Base-by-base conservation (phyloP, 1,140 invertebrate species). In the Diabrotica virgifera region DNA sequence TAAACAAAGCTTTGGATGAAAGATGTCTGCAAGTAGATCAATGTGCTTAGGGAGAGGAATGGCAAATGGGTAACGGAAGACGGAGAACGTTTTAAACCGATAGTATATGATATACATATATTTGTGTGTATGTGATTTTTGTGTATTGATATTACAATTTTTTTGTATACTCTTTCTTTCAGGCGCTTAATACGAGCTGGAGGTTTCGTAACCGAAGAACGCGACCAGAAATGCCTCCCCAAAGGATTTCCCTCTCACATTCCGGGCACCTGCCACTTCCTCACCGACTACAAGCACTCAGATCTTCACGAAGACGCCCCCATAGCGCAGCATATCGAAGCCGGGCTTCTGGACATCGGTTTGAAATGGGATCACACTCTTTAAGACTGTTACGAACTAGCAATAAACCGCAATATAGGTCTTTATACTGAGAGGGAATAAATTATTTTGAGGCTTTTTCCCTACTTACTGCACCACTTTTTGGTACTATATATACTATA, bases 201-300 rank as follows among this genome's bases (percentile, higher is more conserved):
- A 9, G 90, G 92, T 57, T 96, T 96, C 77, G 77, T 77, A 9
- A 93, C 93, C 73, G 89, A 92, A 74, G 82, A 87, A 8, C 84
- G 94, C 63, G 84, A 88, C 68, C 85, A 87, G 52, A 87, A 87
- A 8, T 91, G 88, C 79, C 84, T 96, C 65, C 94, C 94, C 0
- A 90, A 89, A 74, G 94, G 92, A 63, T 95, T 95, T 81, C 90
- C 92, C 50, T 81, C 86, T 53, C 83, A 89, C 72, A 86, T 89
- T 56, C 83, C 86, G 36, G 93, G 91, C 52, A 94, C 90, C 5
- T 94, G 93, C 74, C 88, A 95, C 78, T 97, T 97, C 78, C 82
- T 97, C 6, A 87, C 89, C 57, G 86, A 84, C 60, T 97, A 93
- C 80, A 82, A 84, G 59, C 90, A 95, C 78, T 88, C 88, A 0